These are phyloP conservation scores for Danio jaintianensis DNA, from an alignment of 2,797 vertebrate genomes.

Conservation along the genomic window DNA sequence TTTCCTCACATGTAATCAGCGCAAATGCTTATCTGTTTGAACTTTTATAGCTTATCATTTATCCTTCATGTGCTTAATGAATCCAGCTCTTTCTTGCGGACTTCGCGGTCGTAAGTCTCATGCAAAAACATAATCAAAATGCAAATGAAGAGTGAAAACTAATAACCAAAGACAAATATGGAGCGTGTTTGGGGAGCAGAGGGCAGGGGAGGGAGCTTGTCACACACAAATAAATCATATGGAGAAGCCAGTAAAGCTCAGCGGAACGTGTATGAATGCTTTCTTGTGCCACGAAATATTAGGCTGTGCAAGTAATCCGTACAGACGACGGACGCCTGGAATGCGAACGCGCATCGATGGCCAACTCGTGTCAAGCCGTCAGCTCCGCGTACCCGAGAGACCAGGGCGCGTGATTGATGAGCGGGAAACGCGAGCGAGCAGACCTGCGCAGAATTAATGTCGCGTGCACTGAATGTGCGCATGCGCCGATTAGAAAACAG, in stretches of 20 bases:
- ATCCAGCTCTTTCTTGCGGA: constrained; percentile 36
- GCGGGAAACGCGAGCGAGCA: constrained; percentile 42
- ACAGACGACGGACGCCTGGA: constrained; percentile 71
- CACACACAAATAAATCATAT: constrained; percentile 74
- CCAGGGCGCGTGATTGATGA: constrained; percentile 77
- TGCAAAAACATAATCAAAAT: constrained; percentile 66
- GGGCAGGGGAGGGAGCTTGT: constrained; percentile 40
- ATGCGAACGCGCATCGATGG: constrained; percentile 66
- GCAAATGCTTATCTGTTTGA: constrained; percentile 38
- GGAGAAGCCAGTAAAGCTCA: constrained; percentile 77
- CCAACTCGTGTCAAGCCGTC: constrained; percentile 77
- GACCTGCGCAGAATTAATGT: constrained; percentile 48
- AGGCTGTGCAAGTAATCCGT: constrained; percentile 76
- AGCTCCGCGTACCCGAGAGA: constrained; percentile 69
- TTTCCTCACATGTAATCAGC: constrained; percentile 40
- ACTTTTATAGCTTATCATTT: constrained; percentile 39
- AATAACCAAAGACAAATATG: constrained; percentile 77
- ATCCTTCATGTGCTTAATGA: constrained; percentile 41
- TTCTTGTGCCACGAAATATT: constrained; percentile 80
- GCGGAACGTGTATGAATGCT: constrained; percentile 76
- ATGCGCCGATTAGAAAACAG: neutral
- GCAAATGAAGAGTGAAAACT: constrained; percentile 68
- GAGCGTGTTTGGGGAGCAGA: constrained; percentile 63
- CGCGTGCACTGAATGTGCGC: constrained; percentile 20
- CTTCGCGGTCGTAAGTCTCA: constrained; percentile 50